Evolutionary conservation across 2,113 vertebrate species (phyloP).

Genomic region (Machaerirhynchus nigripectus): DNA sequence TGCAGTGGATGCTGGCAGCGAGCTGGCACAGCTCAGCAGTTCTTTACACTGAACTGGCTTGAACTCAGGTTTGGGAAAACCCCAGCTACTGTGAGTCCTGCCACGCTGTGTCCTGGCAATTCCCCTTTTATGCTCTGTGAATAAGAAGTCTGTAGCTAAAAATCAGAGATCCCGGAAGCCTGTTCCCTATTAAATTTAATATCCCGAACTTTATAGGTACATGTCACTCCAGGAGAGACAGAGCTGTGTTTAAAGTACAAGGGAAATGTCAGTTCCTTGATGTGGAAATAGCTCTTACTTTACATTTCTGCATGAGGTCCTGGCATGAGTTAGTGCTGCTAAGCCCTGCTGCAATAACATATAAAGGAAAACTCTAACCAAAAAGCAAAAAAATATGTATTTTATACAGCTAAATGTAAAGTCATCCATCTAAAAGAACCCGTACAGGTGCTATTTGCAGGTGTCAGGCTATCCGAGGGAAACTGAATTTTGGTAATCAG

Average conservation of each 20-base stretch:
- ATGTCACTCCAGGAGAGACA: background rate
- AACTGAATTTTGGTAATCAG: background rate
- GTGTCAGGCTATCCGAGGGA: background rate
- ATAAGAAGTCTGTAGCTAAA: background rate
- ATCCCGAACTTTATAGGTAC: background rate
- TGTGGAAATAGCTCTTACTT: background rate
- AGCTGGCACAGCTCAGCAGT: background rate
- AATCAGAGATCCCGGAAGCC: background rate
- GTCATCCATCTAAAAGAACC: background rate
- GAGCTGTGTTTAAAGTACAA: background rate
- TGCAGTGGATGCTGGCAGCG: background rate
- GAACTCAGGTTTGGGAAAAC: background rate
- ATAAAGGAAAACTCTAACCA: background rate
- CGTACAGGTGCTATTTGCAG: background rate
- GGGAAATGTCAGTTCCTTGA: background rate
- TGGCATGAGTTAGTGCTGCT: background rate
- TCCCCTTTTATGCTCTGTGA: background rate
- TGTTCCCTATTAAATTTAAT: background rate
- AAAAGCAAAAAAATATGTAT: background rate
- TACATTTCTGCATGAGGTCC: background rate
- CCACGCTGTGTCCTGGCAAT: fast-evolving
- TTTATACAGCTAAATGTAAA: background rate
- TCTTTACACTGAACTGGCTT: background rate
- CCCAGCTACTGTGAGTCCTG: background rate
- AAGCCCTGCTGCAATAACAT: background rate